Evolutionary conservation across 1,140 invertebrate species (phyloP).

Genomic region (Nephila pilipes): DNA sequence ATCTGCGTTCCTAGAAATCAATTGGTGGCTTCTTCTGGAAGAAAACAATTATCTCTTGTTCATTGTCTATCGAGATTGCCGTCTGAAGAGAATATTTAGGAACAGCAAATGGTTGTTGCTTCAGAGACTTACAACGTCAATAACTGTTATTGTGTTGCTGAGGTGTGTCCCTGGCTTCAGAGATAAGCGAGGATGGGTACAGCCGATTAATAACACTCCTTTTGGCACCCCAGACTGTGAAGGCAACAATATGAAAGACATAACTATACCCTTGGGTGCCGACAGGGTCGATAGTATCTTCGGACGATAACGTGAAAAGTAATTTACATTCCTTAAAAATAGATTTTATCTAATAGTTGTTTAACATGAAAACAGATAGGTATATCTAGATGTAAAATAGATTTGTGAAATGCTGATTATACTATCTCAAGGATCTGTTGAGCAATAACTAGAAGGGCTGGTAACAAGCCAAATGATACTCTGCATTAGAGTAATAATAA

Average conservation of each 20-base stretch:
- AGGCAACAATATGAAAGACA: not conserved
- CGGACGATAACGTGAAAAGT: not conserved
- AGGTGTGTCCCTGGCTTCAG: not conserved
- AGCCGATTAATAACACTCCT: conserved; percentile 20
- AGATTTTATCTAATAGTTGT: not conserved
- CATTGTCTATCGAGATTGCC: conserved; percentile 20
- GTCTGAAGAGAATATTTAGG: conserved; percentile 13
- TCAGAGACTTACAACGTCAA: conserved; percentile 32
- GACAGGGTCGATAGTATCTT: not conserved
- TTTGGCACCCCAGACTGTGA: conserved; percentile 31
- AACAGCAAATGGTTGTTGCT: conserved; percentile 46
- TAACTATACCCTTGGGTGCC: not conserved
- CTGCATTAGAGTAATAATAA: too few species aligned
- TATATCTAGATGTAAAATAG: not conserved
- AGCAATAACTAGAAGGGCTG: too few species aligned
- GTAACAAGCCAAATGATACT: too few species aligned
- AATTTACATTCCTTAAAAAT: not conserved
- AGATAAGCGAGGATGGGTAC: conserved; percentile 12
- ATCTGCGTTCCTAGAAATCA: conserved; percentile 27
- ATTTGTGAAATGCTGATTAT: not conserved
- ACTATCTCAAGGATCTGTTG: too few species aligned
- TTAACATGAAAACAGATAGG: not conserved
- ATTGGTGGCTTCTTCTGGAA: conserved; percentile 15
- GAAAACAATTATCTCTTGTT: conserved; percentile 45
- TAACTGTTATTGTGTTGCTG: conserved; percentile 35